Base-by-base conservation (phyloP, 1,140 invertebrate genomes). In the Bombus cullumanus region DNA sequence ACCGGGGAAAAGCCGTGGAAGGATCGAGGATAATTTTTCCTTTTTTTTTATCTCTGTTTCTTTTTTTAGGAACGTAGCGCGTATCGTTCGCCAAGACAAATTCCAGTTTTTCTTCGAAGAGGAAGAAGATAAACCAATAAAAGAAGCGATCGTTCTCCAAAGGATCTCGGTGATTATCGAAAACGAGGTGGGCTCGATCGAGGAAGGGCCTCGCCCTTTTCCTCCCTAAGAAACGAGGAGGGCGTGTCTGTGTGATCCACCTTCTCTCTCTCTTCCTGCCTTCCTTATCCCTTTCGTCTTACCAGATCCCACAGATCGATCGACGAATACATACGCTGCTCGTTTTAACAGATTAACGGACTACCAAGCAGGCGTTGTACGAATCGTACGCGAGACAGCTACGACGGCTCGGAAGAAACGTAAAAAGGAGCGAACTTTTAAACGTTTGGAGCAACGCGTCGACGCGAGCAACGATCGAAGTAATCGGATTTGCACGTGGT, bases 121-220 rank as follows among this genome's bases (percentile, higher is more conserved):
- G 34, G 6, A 59, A 28, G 12, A 31, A 8, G 39, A 43, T 28
- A 28, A 57, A 73, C 28, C 18, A 4, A 75, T 75, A 69, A 59
- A 68, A n/a, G 43, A 13, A 37, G 39, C 64, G 37, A 37, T 85
- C 62, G 59, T 77, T 86, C 72, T 88, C 62, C 43, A 37, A 41
- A 86, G 86, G 84, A 90, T 79, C 81, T 79, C 15, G 72, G 72
- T 83, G 89, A 85, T 90, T 90, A 90, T 90, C 88, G 86, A 79
- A 89, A 90, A 90, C 77, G 75, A 86, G 83, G 59, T 77, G 43
- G 37, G 72, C 53, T 85, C 37, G 76, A 76, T 75, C 79, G 53
- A 39, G 62, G 37, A 81, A 81, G 83, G 81, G 64, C 81, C 82
- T 86, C 68, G 76, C 81, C 82, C 77, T 85, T 79, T 80, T 85